Base-by-base conservation (phyloP, 2,113 vertebrate genomes). In the Lathamus discolor region DNA sequence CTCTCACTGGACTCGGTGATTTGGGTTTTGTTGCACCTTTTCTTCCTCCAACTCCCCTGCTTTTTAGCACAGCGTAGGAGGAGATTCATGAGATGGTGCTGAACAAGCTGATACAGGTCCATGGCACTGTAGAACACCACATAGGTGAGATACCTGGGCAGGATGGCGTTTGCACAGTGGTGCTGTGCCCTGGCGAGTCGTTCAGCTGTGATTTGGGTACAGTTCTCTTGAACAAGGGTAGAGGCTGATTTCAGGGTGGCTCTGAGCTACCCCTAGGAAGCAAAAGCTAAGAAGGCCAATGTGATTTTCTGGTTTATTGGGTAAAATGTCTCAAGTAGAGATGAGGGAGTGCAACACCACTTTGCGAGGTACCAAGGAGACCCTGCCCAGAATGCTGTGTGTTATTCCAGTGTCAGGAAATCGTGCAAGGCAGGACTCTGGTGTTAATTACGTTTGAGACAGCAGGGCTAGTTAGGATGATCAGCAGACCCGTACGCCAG, bases 181-280 rank as follows among this genome's bases (percentile, higher is more conserved):
- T 1, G 7, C 48, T 51, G 35, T 66, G 29, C 66, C 28, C 44
- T 35, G 49, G 54, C 0, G 2, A 41, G 55, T 61, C 1, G 1
- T 76, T 83, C 80, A 66, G 20, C 79, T 77, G 31, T n/a, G 31
- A 41, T 81, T 49, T 86, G 83, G 67, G 29, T 25, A 35, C 20
- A 39, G 1, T 39, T 81, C 33, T 46, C 55, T 66, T 49, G 54
- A 46, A 46, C 37, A 15, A 54, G 43, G 17, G 6, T 64, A 52
- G 33, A 31, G 76, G 48, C 57, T 39, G 17, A 4, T 22, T 55
- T 49, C 54, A 52, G 48, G 17, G 29, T 6, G 2, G 25, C 55
- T 64, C 62, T 59, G 49, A 75, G 72, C 17, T 63, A 57, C 18
- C 48, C 57, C 14, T 44, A n/a, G 13, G 20, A 69, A 77, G 41